Percentiles rank a stretch among this genome's conserved stretches.
Evolutionary conservation across 1,140 invertebrate genomes (phyloP).

Genomic region (Metopolophium dirhodum): DNA sequence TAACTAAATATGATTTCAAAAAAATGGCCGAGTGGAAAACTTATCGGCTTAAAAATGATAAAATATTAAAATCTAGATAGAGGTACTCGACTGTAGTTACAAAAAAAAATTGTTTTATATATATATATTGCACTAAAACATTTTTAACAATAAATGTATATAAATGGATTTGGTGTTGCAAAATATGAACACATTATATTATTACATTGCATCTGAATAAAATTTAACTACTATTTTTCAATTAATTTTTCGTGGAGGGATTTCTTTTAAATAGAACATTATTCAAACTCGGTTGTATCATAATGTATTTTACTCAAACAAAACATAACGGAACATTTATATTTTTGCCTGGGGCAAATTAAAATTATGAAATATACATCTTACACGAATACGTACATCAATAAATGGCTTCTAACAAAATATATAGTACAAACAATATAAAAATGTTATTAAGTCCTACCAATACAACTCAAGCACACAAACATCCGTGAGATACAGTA

Average conservation of each 20-base stretch:
- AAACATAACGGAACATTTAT: background rate
- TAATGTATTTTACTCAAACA: background rate
- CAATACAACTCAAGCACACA: background rate
- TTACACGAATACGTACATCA: background rate
- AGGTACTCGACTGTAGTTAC: background rate
- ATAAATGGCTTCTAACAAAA: background rate
- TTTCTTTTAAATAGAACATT: background rate
- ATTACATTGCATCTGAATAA: background rate
- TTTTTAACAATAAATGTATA: background rate
- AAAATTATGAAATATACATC: background rate
- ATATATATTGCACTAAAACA: background rate
- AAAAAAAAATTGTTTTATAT: background rate
- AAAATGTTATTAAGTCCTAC: background rate
- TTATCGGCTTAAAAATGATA: background rate
- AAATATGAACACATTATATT: background rate
- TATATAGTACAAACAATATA: background rate
- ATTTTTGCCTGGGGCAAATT: background rate
- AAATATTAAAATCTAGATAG: background rate
- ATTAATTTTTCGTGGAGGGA: background rate
- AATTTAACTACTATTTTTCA: constrained; percentile 5
- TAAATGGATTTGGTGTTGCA: background rate
- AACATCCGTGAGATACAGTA: background rate
- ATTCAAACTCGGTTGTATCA: background rate
- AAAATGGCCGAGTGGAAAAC: constrained; percentile 16
- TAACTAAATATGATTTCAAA: constrained; percentile 13